Conservation (phyloP, 2,797 vertebrate species). For the Falco concolor region DNA sequence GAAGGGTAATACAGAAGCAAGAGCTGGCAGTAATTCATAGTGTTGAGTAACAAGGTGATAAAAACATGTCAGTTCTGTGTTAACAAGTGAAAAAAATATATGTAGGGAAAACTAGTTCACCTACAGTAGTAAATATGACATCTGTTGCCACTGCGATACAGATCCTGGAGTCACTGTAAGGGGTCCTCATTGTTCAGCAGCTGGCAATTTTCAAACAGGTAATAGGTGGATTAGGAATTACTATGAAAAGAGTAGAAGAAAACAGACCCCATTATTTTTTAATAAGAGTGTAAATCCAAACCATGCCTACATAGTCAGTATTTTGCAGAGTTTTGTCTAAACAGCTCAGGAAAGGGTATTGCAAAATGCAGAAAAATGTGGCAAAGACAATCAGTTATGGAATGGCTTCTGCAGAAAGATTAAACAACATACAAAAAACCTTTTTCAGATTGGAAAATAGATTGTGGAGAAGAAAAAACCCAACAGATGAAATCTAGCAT, state of each 20-base stretch:
- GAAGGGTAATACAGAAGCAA: background rate
- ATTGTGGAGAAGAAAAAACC: background rate
- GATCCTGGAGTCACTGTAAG: background rate
- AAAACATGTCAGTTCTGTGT: background rate
- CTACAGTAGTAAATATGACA: background rate
- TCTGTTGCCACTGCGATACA: background rate
- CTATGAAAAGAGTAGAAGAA: background rate
- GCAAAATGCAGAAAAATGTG: background rate
- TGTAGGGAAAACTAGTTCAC: background rate
- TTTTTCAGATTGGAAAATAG: background rate
- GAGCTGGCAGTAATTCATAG: background rate
- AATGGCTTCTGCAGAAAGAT: background rate
- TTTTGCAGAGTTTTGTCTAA: background rate
- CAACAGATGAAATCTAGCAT: background rate
- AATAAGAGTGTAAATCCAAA: background rate
- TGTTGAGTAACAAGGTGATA: background rate
- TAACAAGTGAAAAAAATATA: background rate
- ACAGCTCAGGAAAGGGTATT: background rate
- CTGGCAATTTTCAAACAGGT: background rate
- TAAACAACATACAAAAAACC: background rate
- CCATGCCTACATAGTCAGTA: background rate
- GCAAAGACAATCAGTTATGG: background rate
- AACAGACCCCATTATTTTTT: background rate
- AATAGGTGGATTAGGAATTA: background rate
- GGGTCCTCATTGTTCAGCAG: background rate